Conservation (phyloP, 2,113 vertebrate genomes). For the human region DNA sequence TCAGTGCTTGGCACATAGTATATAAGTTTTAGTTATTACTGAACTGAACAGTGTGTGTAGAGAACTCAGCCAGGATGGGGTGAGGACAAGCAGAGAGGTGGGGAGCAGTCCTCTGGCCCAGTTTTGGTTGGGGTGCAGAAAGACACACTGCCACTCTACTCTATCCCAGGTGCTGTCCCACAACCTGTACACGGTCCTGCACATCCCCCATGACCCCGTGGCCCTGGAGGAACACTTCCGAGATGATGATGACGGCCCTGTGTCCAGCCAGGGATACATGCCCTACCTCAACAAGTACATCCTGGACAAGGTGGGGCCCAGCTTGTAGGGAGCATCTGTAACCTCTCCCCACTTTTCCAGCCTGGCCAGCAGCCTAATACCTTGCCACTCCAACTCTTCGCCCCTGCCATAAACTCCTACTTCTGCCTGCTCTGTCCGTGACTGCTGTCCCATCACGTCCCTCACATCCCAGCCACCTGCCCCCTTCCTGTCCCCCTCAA, state of each 20-base stretch:
- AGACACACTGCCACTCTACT: background rate
- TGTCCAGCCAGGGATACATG: conserved; percentile 99
- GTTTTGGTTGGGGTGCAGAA: background rate
- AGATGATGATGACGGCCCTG: conserved; percentile 94
- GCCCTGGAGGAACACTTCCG: conserved; percentile 97
- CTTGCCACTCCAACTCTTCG: background rate
- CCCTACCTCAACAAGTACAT: conserved; percentile 93
- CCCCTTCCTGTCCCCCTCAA: background rate
- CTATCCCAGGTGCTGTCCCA: conserved; percentile 93
- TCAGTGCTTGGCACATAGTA: background rate
- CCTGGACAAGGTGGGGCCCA: conserved; percentile 85
- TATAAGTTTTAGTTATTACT: background rate
- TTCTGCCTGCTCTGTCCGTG: background rate
- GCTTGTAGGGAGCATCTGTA: background rate
- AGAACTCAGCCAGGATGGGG: background rate
- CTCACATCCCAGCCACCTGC: background rate
- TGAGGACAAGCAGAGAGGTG: background rate
- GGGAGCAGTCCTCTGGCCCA: background rate
- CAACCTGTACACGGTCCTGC: conserved; percentile 95
- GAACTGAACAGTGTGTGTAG: background rate
- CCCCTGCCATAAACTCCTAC: background rate
- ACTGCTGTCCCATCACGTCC: background rate
- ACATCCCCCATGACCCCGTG: conserved; percentile 95
- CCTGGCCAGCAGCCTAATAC: background rate
- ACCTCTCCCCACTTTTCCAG: background rate